Conservation (phyloP, 2,797 vertebrate species). For the Lycodopsis pacificus region DNA sequence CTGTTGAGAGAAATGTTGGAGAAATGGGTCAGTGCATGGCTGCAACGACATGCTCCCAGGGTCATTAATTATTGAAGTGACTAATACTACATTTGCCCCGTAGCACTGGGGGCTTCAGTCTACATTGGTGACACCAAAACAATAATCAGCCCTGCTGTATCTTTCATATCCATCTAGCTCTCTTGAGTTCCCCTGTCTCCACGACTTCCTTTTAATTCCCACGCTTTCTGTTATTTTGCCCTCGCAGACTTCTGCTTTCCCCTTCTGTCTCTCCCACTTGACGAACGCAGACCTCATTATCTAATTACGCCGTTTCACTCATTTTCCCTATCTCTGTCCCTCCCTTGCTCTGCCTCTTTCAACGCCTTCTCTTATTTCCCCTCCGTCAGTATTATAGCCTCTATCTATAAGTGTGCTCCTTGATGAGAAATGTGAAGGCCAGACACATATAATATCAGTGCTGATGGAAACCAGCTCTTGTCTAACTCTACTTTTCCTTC, state of each 20-base stretch:
- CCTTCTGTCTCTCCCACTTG: constrained; percentile 50
- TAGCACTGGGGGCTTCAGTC: constrained; percentile 76
- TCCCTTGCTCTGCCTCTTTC: constrained; percentile 51
- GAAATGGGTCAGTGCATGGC: constrained; percentile 85
- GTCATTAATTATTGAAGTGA: constrained; percentile 88
- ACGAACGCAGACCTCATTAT: constrained; percentile 63
- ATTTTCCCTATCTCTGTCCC: constrained; percentile 34
- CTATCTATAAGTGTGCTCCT: constrained; percentile 56
- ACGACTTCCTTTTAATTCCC: constrained; percentile 49
- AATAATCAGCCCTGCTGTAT: constrained; percentile 72
- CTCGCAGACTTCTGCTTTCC: constrained; percentile 47
- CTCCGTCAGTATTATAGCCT: constrained; percentile 52
- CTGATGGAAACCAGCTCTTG: constrained; percentile 72
- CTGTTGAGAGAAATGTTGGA: constrained; percentile 72
- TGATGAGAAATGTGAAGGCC: constrained; percentile 69
- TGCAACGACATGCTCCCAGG: constrained; percentile 80
- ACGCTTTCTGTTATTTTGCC: constrained; percentile 60
- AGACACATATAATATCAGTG: constrained; percentile 63
- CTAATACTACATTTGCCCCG: constrained; percentile 86
- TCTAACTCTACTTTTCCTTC: constrained; percentile 61
- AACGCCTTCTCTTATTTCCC: constrained; percentile 54
- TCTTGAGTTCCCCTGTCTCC: constrained; percentile 33
- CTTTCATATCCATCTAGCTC: constrained; percentile 62
- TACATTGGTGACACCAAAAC: constrained; percentile 77
- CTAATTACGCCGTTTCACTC: constrained; percentile 65